Conservation (phyloP, 2,888 invertebrate species). For the Chromoteleia sp. region DNA sequence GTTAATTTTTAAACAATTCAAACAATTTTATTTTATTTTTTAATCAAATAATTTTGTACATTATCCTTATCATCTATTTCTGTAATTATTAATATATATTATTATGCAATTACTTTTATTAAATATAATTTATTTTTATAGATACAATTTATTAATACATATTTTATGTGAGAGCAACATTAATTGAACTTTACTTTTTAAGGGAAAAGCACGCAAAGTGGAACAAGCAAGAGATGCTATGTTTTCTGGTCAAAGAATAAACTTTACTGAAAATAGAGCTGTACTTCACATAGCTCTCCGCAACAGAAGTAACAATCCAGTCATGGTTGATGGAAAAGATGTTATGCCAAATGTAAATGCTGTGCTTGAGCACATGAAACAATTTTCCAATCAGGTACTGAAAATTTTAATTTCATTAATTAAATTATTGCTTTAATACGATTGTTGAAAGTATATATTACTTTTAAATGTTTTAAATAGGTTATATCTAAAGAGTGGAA, state of each 20-base stretch:
- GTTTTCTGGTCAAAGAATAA: slow-evolving; percentile 97
- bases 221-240: slow-evolving; percentile 95
- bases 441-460: not conserved
- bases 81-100: no score
- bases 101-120: no score
- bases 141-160: no score
- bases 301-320: slow-evolving; percentile 92
- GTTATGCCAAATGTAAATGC: slow-evolving; percentile 96
- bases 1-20: no score
- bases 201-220: slow-evolving; percentile 91
- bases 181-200: slow-evolving; percentile 31
- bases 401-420: not conserved
- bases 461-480: slow-evolving; percentile 66
- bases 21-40: no score
- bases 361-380: slow-evolving; percentile 97
- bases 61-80: no score
- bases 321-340: slow-evolving; percentile 94
- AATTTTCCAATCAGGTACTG: slow-evolving; percentile 92
- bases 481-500: slow-evolving; percentile 82
- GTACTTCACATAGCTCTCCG: slow-evolving; percentile 98
- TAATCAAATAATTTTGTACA: no score
- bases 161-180: no score
- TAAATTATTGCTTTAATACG: not conserved
- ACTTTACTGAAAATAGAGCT: slow-evolving; percentile 98
- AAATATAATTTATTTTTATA: no score